These are phyloP conservation scores for Nemurella pictetii DNA, from an alignment of 2,888 invertebrate species.

Conservation along the genomic window DNA sequence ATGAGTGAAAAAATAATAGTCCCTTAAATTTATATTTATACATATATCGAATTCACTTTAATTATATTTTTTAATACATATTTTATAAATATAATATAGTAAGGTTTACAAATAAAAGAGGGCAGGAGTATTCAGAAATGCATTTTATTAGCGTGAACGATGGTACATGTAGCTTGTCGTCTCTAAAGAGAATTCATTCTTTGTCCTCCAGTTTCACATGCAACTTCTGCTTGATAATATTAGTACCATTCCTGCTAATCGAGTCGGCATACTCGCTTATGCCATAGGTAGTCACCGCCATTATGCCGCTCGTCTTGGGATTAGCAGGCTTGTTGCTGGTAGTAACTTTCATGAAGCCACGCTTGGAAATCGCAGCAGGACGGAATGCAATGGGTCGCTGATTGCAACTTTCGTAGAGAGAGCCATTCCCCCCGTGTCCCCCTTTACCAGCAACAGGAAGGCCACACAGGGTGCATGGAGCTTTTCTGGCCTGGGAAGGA, in stretches of 20 bases:
- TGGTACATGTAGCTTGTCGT: neutral
- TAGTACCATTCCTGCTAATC: neutral
- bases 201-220: neutral
- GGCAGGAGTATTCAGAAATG: neutral
- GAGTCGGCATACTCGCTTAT: conserved; percentile 23
- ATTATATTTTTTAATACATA: too few relatives aligned
- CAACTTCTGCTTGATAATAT: neutral
- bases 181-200: neutral
- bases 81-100: too few relatives aligned
- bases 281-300: neutral
- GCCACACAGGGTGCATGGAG: neutral
- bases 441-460: neutral
- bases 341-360: neutral
- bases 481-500: neutral
- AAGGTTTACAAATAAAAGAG: neutral
- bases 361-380: neutral
- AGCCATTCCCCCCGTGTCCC: neutral
- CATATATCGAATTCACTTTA: too few relatives aligned
- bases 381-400: conserved; percentile 8
- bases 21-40: too few relatives aligned
- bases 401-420: neutral
- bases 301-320: neutral
- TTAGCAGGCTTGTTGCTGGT: neutral
- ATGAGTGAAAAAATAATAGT: too few relatives aligned
- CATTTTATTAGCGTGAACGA: neutral